A percentile compares a stretch with the other conserved stretches of the same genome.
phyloP scores from a whole-genome alignment of 2,113 vertebrate species.

The Pygathrix nemaeus region DNA sequence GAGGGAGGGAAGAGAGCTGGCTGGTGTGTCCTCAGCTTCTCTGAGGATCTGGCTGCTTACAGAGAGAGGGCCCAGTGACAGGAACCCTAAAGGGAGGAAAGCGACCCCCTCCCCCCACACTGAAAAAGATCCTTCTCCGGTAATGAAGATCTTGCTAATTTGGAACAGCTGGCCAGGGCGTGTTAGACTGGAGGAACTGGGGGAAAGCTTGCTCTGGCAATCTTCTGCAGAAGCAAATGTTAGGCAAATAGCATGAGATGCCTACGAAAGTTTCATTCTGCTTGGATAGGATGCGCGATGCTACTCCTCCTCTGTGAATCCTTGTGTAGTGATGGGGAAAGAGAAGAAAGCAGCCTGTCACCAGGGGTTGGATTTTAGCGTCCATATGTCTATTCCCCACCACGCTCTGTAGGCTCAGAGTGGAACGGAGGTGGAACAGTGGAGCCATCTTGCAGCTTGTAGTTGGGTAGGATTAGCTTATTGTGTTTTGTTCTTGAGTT shows the following conservation, averaged over 20 bases:
- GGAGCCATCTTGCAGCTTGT: neutral
- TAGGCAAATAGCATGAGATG: neutral
- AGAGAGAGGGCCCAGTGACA: neutral
- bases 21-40: slow-evolving; percentile 40
- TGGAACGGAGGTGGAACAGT: neutral
- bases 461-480: neutral
- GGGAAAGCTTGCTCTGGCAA: neutral
- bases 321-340: neutral
- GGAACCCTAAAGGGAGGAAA: neutral
- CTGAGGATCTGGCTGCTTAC: neutral
- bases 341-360: neutral
- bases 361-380: neutral
- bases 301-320: neutral
- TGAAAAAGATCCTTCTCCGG: neutral
- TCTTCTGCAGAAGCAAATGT: neutral
- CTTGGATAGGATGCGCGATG: too few species aligned
- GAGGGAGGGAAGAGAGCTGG: neutral
- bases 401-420: neutral
- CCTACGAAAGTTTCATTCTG: neutral
- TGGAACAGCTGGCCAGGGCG: neutral
- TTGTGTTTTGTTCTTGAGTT: neutral
- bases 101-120: neutral
- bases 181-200: neutral
- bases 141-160: slow-evolving; percentile 32
- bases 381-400: neutral